Evolutionary conservation across 2,797 vertebrate species (phyloP).

Genomic region (Delichon dasypus): DNA sequence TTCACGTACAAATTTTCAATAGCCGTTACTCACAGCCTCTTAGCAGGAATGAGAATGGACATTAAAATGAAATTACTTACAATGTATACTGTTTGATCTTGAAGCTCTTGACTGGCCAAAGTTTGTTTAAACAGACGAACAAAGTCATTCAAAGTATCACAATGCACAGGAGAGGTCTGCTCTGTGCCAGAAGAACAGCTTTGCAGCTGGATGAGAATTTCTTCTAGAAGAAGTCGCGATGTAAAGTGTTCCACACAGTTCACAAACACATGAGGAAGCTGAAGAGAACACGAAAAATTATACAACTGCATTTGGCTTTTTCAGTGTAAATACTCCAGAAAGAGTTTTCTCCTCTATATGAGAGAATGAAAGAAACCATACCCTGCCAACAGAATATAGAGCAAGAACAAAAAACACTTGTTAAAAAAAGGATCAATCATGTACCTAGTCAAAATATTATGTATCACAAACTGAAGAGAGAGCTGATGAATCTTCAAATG

Average conservation of each 20-base stretch:
- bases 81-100: conserved; percentile 87
- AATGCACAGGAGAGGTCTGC: conserved; percentile 70
- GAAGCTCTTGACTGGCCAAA: conserved; percentile 62
- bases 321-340: not conserved
- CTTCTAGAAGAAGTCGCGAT: conserved; percentile 85
- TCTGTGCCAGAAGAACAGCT: conserved; percentile 63
- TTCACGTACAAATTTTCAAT: not conserved
- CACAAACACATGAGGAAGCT: conserved; percentile 89
- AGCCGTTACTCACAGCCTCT: not conserved
- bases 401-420: not conserved
- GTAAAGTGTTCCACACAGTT: conserved; percentile 92
- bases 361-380: not conserved
- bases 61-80: conserved; percentile 80
- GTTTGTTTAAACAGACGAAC: conserved; percentile 87
- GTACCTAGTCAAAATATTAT: not conserved
- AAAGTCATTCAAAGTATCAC: conserved; percentile 89
- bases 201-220: conserved; percentile 86
- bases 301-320: not conserved
- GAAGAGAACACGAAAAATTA: not conserved
- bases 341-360: not conserved
- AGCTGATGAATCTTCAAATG: not conserved
- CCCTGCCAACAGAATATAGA: not conserved
- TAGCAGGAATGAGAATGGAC: not conserved
- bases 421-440: not conserved
- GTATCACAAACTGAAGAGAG: not conserved